Percentiles rank a stretch among this genome's conserved stretches.
Evolutionary conservation across 2,888 invertebrate genomes (phyloP).

Genomic region (Microchrysa polita): DNA sequence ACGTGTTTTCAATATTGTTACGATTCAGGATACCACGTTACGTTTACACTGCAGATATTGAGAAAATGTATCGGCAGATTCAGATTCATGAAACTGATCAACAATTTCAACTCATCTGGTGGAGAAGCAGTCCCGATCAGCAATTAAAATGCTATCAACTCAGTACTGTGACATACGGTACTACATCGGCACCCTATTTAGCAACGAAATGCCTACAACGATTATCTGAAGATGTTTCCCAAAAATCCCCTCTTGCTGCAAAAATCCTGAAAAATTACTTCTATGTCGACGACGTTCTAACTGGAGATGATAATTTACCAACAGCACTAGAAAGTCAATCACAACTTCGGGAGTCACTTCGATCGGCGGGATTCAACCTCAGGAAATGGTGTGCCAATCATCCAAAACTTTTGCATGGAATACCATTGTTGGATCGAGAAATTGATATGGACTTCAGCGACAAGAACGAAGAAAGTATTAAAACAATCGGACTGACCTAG

Average conservation of each 20-base stretch:
- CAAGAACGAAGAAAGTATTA: background rate
- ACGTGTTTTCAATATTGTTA: conserved; percentile 47
- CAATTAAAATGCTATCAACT: conserved; percentile 43
- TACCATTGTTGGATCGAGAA: background rate
- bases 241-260: background rate
- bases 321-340: conserved; percentile 5
- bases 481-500: background rate
- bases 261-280: background rate
- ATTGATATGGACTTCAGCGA: background rate
- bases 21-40: conserved; percentile 18
- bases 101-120: conserved; percentile 49
- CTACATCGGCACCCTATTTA: conserved; percentile 45
- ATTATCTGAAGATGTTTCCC: conserved; percentile 10
- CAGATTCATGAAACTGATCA: conserved; percentile 46
- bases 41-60: conserved; percentile 52
- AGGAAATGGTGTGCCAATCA: background rate
- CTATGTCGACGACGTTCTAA: conserved; percentile 36
- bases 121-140: conserved; percentile 40
- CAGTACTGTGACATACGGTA: conserved; percentile 49
- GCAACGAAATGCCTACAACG: conserved; percentile 46
- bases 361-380: background rate
- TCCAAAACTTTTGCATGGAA: background rate
- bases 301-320: conserved; percentile 13
- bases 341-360: background rate
- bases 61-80: conserved; percentile 54